Base-by-base conservation (phyloP, 2,797 vertebrate genomes). In the Scleropages formosus region DNA sequence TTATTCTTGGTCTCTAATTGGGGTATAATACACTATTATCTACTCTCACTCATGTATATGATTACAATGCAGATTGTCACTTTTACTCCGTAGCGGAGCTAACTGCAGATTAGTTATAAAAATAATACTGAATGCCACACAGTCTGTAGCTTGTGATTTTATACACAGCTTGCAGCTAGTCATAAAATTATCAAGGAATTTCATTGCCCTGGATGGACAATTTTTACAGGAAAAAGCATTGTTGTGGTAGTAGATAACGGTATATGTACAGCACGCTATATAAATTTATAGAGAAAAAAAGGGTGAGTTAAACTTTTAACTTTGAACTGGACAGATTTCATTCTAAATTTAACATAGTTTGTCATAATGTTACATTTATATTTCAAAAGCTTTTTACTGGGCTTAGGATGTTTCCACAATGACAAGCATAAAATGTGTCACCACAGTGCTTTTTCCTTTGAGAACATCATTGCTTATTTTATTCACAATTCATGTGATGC, bases 11-110 rank as follows among this genome's bases (percentile, higher is more conserved):
- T 56, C 15, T 68, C 27, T 71, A 53, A 71, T 71, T 53, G 12
- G 51, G 49, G 51, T 58, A 71, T 22, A 56, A 71, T 71, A 58
- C 47, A 47, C 22, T 56, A 71, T 53, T 71, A 71, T 71, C 47
- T 51, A 49, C 20, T 51, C 46, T 18, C 18, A 69, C 20, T 71
- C 68, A 18, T 58, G 51, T 31, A 71, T 53, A 27, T 56, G 68
- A 56, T 56, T 26, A 56, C 22, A 58, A 31, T 56, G 2, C 68
- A 27, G 56, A 71, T 71, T 70, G 47, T 58, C 15, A 58, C 13
- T 58, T 46, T 71, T 56, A 53, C 22, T 71, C 26, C 4, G 26
- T 56, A 53, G 18, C 71, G 51, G 51, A 27, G 68, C 18, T 71
- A 26, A 46, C 47, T 71, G 31, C 22, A 49, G 39, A 39, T 31